Conservation (phyloP, 2,888 invertebrate species). For the Chrysolina oricalcia region DNA sequence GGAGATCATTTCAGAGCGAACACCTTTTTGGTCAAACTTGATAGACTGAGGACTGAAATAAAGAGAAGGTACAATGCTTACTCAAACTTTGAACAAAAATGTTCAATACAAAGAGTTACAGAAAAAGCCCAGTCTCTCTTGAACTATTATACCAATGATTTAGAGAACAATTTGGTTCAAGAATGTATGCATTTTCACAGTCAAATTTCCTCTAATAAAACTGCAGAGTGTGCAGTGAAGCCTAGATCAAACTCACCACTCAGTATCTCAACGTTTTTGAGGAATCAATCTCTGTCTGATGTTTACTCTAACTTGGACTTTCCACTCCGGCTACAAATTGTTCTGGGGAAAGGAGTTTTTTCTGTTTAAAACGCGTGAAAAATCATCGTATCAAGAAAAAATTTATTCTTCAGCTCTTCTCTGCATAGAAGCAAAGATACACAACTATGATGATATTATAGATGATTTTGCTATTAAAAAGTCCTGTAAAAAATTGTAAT, state of each 20-base stretch:
- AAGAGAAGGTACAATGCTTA: slow-evolving; percentile 39
- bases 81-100: slow-evolving; percentile 30
- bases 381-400: too few relatives aligned
- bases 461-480: too few relatives aligned
- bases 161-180: slow-evolving; percentile 38
- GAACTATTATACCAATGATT: slow-evolving; percentile 40
- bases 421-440: too few relatives aligned
- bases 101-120: slow-evolving; percentile 39
- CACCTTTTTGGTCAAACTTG: slow-evolving; percentile 39
- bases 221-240: slow-evolving; percentile 4
- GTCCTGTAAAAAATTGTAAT: too few relatives aligned
- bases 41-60: slow-evolving; percentile 43
- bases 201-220: slow-evolving; percentile 41
- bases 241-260: neutral
- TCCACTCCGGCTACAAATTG: slow-evolving; percentile 50
- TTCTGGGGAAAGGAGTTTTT: slow-evolving; percentile 48
- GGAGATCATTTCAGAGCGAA: slow-evolving; percentile 39
- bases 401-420: too few relatives aligned
- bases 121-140: slow-evolving; percentile 42
- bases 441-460: too few relatives aligned
- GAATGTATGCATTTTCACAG: slow-evolving; percentile 36
- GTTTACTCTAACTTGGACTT: slow-evolving; percentile 44
- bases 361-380: slow-evolving; percentile 37
- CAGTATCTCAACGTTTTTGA: too few relatives aligned
- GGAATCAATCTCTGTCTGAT: too few relatives aligned